A percentile compares a stretch with the other conserved stretches of the same genome.
These are phyloP conservation scores for Athrips mouffetella DNA, from an alignment of 2,888 invertebrate species.

Conservation along the genomic window DNA sequence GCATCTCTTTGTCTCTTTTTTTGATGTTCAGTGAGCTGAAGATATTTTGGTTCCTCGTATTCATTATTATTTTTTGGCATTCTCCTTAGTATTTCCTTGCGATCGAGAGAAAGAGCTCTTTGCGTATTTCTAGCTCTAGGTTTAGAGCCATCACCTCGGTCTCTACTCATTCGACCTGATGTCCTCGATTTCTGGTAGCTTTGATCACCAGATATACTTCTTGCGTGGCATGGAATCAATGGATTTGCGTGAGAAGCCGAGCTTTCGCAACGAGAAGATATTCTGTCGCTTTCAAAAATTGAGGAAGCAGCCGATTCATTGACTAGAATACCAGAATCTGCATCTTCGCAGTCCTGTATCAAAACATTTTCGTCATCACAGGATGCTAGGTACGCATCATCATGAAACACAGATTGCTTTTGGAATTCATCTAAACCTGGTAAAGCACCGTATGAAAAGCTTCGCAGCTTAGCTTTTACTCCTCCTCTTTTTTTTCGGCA, in stretches of 20 bases:
- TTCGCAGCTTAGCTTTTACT: slow-evolving; percentile 78
- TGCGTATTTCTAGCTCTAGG: slow-evolving; percentile 62
- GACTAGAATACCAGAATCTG: slow-evolving; percentile 86
- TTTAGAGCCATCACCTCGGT: slow-evolving; percentile 54
- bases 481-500: slow-evolving; percentile 63
- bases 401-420: slow-evolving; percentile 80
- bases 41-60: slow-evolving; percentile 62
- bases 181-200: slow-evolving; percentile 55
- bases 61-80: slow-evolving; percentile 64
- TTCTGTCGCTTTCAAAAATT: slow-evolving; percentile 77
- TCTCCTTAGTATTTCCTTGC: slow-evolving; percentile 73
- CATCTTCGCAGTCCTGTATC: slow-evolving; percentile 82
- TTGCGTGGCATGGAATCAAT: slow-evolving; percentile 60
- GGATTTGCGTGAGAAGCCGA: slow-evolving; percentile 67
- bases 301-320: slow-evolving; percentile 85
- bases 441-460: slow-evolving; percentile 86
- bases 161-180: slow-evolving; percentile 64
- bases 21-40: slow-evolving; percentile 72
- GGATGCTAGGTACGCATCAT: slow-evolving; percentile 72
- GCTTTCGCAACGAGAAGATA: slow-evolving; percentile 74
- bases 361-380: slow-evolving; percentile 76
- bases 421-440: slow-evolving; percentile 85
- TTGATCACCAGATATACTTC: slow-evolving; percentile 74
- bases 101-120: slow-evolving; percentile 75
- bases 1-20: slow-evolving; percentile 68